Evolutionary conservation across 2,888 invertebrate genomes (phyloP), one percentile per base, ranked within the genome.

Genomic region (Branchipolynoe longqiensis): DNA sequence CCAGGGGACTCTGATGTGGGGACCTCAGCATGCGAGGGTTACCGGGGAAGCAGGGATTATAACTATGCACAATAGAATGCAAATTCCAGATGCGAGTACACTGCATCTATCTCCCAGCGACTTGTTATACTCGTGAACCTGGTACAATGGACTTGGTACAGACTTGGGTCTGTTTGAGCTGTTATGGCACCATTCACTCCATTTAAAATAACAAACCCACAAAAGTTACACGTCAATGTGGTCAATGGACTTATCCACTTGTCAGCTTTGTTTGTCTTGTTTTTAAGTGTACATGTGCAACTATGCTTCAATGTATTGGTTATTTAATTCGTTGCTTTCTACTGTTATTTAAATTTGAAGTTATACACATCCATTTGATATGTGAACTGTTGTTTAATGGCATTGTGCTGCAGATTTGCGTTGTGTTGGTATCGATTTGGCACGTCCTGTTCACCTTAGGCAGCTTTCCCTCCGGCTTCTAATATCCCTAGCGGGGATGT

Each of bases 361-460:
- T 69, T 69, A 69, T 38, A 69, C 69, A 69, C 69, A 25, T 36
- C 36, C 3, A 69, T 69, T 62, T 33, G 38, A 33, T 36, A 69
- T 69, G 69, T 69, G 69, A 69, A 69, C 38, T 69, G 69, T 69
- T 69, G 69, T 69, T 69, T 69, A 14, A 0, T 69, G 69, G 69
- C 69, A 69, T 36, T 69, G 69, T 69, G 12, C 69, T 69, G 28
- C 62, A 62, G 25, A 33, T 69, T 69, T 33, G n/a, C 69, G 38
- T 69, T 69, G 69, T 69, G 33, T 69, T 69, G 33, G 38, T 33
- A 62, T 62, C 12, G 33, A 33, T n/a, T 38, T 69, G 69, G n/a
- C 38, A 38, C 38, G 22, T 31, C 31, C 33, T 69, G 69, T 69
- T 69, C 38, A 33, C 36, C 38, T 18, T 69, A 69, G 69, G 69